Base-by-base conservation (phyloP, 2,797 vertebrate species). In the Trachurus trachurus region DNA sequence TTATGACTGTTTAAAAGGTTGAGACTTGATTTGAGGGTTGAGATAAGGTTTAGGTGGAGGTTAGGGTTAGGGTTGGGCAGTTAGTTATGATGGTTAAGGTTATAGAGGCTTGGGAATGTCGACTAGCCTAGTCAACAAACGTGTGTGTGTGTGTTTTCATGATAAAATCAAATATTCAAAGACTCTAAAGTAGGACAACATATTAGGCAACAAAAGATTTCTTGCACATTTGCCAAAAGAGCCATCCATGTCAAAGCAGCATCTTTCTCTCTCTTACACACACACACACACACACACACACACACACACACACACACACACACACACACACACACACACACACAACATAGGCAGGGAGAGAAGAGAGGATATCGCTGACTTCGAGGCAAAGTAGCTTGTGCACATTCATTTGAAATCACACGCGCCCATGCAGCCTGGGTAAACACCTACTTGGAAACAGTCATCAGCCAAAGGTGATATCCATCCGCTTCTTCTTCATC, bases 361-460 rank as follows among this genome's bases (percentile, higher is more conserved):
- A 67, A 26, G 1, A 56, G 1, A 9, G 31, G 31, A 5, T 34
- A 34, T 34, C 5, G 31, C 3, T 71, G 60, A 80, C 44, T 71
- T 39, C 21, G 58, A 63, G 29, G 63, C 15, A 72, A 71, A 74
- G 59, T 44, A 56, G 34, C 50, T 54, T 19, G 53, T 45, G 37
- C 53, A 7, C 9, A 60, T 39, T 34, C 31, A 34, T 34, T 34
- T 34, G 11, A 34, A 17, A 34, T 44, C 19, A 78, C 62, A 50
- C 6, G 44, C 61, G 13, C 21, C 58, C 45, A 1, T 59, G 21
- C 49, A 13, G 50, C 15, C 44, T 22, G n/a, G 21, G 0, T 37
- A 6, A 44, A 21, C 26, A 83, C 84, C 61, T 88, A 90, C 87
- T 61, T 86, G 67, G 42, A 52, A 69, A 53, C 58, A 71, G 60